A percentile compares a stretch with the other conserved stretches of the same genome.
Conservation (phyloP, 1,140 invertebrate species). For the Mya arenaria region DNA sequence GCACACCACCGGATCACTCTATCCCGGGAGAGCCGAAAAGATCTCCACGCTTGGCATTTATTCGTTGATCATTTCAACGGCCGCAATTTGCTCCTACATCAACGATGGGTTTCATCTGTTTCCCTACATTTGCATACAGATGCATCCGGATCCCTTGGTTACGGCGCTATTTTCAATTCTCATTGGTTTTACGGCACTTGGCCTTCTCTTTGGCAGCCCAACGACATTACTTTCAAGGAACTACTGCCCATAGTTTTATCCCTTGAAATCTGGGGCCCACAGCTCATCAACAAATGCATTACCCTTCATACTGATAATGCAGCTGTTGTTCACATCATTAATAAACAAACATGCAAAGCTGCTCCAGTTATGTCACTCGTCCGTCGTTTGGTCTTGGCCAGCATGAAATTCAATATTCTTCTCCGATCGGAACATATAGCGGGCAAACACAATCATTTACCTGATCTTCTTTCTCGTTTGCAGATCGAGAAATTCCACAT, state of each 20-base stretch:
- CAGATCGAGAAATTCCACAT: constrained; percentile 12
- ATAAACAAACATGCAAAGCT: constrained; percentile 39
- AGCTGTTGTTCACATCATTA: constrained; percentile 46
- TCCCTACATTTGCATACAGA: constrained; percentile 35
- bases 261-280: constrained; percentile 35
- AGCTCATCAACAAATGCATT: constrained; percentile 26
- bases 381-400: constrained; percentile 22
- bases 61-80: constrained; percentile 55
- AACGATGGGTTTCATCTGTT: constrained; percentile 17
- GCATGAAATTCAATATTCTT: constrained; percentile 48
- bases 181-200: constrained; percentile 45
- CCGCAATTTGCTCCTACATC: constrained; percentile 5
- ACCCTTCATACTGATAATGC: constrained; percentile 53
- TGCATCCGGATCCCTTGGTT: constrained; percentile 22
- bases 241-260: constrained; percentile 54
- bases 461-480: constrained; percentile 56
- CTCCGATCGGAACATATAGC: constrained; percentile 30
- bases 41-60: constrained; percentile 6
- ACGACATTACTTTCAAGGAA: constrained; percentile 41
- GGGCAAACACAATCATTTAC: constrained; percentile 44
- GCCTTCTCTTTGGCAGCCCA: neutral
- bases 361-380: constrained; percentile 41
- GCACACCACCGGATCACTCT: constrained; percentile 50
- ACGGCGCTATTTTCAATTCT: constrained; percentile 3
- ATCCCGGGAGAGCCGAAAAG: constrained; percentile 23